Evolutionary conservation across 2,113 vertebrate genomes (phyloP), one percentile per base, ranked within the genome.

Genomic region (Hippocampus guttulatus): DNA sequence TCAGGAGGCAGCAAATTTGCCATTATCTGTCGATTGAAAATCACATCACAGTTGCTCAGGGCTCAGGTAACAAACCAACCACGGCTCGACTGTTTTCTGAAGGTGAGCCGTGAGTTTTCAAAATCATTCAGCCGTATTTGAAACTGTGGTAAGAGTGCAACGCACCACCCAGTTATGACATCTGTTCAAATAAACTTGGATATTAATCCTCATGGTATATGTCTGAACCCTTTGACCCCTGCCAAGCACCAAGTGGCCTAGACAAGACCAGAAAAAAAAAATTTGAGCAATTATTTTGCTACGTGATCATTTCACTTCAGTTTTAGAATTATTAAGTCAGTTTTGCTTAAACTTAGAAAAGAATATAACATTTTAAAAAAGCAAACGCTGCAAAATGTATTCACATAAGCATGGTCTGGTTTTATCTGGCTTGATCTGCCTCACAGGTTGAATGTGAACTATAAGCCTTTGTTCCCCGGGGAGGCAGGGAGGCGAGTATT

Each of bases 391-490:
- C 61, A 41, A n/a, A 64, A 38, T 41, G 8, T 6, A 25, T 10
- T 43, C 38, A 43, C 27, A 33, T 61, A 16, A 61, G 9, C 40
- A 23, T 92, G 92, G 92, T 87, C 89, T 82, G 91, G 92, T 94
- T 87, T 95, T 95, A 95, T 95, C 94, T 92, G 91, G 38, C 10
- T 2, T 68, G 75, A 87, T 88, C 83, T 93, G 93, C 92, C 90
- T 92, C 94, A 93, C 76, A 75, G 75, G 68, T 82, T 83, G 84
- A 87, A 88, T 82, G 81, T 87, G 93, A 93, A 95, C 93, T 89
- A 23, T 18, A 86, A 71, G 90, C 75, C 92, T 95, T 96, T 96
- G 94, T 96, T 93, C 92, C 93, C 94, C 88, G 93, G 91, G 92
- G 93, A 92, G 91, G 93, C 60, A 2, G 11, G 18, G 38, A 64